Base-by-base conservation (phyloP, 2,113 vertebrate species). In the Labrus mixtus region DNA sequence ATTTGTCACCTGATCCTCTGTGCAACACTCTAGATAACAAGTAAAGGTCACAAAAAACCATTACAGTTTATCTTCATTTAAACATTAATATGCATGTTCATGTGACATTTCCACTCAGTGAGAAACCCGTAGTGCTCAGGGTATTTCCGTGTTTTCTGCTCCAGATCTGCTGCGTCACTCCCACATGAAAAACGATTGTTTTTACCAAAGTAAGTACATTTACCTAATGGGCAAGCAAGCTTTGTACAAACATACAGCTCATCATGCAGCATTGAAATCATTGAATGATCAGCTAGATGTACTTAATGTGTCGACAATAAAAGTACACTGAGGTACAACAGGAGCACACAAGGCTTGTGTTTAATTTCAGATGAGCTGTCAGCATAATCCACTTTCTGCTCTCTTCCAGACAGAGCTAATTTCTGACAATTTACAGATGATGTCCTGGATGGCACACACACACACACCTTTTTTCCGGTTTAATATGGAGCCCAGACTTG, bases 51-150 rank as follows among this genome's bases (percentile, higher is more conserved):
- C 33, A 36, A 41, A 59, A 64, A 73, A 50, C 62, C 66, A 41
- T 81, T 22, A 36, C 7, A 41, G 54, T 72, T 83, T 81, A 73
- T 73, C 72, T 82, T 78, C 73, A 80, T 78, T 73, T 76, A 83
- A 76, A 73, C 20, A 78, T 82, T 79, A 75, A 79, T 59, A 78
- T 69, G 76, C 82, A 78, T 76, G 79, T 73, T 72, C 54, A 72
- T 58, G 54, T 84, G 84, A 75, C 84, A 83, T 87, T 85, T 87
- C 58, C 55, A 41, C 15, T 62, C 62, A 36, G 25, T 50, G 67
- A 78, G 54, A 29, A 59, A 33, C 55, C 45, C n/a, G 15, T 59
- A 66, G 33, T 73, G 73, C 56, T 51, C 23, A 43, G 37, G 13
- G 12, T 66, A 33, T 73, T 62, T 67, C 74, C 61, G 51, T 51